A percentile compares a stretch with the other conserved stretches of the same genome.
Evolutionary conservation across 2,888 invertebrate species (phyloP).

Genomic region (Agrilus biguttatus): DNA sequence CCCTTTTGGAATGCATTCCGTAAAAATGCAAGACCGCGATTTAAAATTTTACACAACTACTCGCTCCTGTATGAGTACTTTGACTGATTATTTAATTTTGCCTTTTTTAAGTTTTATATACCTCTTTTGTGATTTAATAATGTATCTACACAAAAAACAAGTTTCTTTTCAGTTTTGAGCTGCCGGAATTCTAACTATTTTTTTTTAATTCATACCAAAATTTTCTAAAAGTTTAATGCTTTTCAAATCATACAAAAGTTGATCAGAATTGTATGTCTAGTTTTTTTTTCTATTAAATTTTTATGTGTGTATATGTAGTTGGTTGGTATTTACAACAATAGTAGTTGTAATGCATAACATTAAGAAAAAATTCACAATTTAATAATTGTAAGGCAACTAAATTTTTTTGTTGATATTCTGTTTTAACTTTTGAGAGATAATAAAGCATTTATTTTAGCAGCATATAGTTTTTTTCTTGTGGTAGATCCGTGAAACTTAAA

Average conservation of each 20-base stretch:
- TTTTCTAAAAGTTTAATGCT: too few species aligned
- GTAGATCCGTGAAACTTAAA: too few species aligned
- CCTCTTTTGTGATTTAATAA: too few species aligned
- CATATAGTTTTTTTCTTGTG: neutral
- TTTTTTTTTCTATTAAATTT: neutral
- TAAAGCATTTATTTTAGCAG: slow-evolving; percentile 3
- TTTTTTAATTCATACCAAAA: too few species aligned
- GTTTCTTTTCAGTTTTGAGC: too few species aligned
- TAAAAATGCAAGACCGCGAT: slow-evolving; percentile 9
- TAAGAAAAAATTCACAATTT: neutral
- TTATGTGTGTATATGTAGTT: neutral
- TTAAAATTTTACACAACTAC: too few species aligned
- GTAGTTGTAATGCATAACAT: neutral
- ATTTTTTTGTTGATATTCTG: neutral
- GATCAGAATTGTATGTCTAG: neutral
- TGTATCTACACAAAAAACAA: too few species aligned
- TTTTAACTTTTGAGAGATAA: neutral
- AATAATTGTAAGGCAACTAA: neutral
- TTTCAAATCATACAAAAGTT: too few species aligned
- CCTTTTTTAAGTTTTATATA: slow-evolving; percentile 1
- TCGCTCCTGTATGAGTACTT: neutral
- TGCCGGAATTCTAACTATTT: too few species aligned
- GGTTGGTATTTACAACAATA: neutral
- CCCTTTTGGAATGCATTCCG: slow-evolving; percentile 36
- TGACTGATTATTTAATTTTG: slow-evolving; percentile 1